Percentiles rank a stretch among this genome's conserved stretches.
These are phyloP conservation scores for Antitype chi DNA, from an alignment of 2,888 invertebrate species.

Conservation along the genomic window DNA sequence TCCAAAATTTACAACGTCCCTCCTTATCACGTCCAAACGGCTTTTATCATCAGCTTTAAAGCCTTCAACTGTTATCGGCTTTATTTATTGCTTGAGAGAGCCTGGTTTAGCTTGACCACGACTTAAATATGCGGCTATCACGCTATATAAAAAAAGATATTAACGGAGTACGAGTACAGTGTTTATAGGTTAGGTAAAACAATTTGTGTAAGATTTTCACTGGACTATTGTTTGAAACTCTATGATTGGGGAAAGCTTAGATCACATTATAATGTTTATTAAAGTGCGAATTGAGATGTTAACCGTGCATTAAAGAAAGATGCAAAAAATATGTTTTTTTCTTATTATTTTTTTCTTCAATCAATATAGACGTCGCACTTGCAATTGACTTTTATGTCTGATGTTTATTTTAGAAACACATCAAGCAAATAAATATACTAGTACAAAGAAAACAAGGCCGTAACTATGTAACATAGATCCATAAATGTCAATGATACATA, in stretches of 20 bases:
- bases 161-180: not conserved
- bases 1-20: conserved; percentile 46
- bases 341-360: not conserved
- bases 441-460: not conserved
- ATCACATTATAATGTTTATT: not conserved
- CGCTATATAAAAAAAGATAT: not conserved
- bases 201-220: not conserved
- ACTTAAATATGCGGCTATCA: conserved; percentile 25
- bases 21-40: conserved; percentile 54
- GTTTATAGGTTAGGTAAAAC: not conserved
- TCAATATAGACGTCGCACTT: not conserved
- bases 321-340: not conserved
- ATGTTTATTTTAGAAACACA: not conserved
- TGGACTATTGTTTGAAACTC: too few species aligned
- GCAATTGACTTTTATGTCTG: too few species aligned
- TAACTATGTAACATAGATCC: not conserved
- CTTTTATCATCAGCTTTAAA: conserved; percentile 63
- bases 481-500: conserved; percentile 15
- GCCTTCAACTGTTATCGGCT: conserved; percentile 50
- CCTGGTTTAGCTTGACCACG: conserved; percentile 44
- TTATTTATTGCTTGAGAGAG: conserved; percentile 52
- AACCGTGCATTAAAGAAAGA: not conserved
- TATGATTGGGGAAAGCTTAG: not conserved
- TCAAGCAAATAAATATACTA: not conserved
- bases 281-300: not conserved